Evolutionary conservation across 2,113 vertebrate genomes (phyloP).

Genomic region (Hyperoodon ampullatus): DNA sequence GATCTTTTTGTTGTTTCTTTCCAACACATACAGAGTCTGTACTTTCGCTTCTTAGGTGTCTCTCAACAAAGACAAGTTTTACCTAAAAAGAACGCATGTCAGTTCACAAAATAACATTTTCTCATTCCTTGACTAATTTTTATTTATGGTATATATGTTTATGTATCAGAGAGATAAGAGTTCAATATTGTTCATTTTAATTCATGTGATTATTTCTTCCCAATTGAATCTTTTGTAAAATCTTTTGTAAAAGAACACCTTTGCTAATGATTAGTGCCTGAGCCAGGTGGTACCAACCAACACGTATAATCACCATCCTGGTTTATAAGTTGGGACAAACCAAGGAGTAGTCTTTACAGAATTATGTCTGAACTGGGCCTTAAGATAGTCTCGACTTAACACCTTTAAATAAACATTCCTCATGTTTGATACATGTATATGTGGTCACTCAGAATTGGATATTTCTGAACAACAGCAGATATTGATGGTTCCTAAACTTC

Average conservation of each 20-base stretch:
- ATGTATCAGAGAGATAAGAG: neutral
- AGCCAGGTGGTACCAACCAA: neutral
- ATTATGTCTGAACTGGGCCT: neutral
- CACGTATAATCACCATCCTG: neutral
- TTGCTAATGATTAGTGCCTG: neutral
- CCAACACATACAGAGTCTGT: neutral
- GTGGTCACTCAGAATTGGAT: neutral
- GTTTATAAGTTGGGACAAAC: neutral
- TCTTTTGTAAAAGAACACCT: neutral
- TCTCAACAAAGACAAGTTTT: conserved; percentile 8
- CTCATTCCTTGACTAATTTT: neutral
- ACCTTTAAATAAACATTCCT: neutral
- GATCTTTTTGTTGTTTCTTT: conserved; percentile 38
- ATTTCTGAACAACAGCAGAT: conserved; percentile 33
- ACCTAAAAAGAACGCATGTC: neutral
- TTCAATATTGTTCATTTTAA: conserved; percentile 22
- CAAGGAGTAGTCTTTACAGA: neutral
- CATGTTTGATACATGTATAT: neutral
- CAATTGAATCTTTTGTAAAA: neutral
- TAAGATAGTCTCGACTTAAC: neutral
- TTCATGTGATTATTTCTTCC: conserved; percentile 19
- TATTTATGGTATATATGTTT: neutral
- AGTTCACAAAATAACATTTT: neutral
- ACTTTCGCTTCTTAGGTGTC: neutral
- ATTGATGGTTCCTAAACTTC: neutral